Evolutionary conservation across 2,888 invertebrate species (phyloP).

Genomic region (Leptinotarsa tumamoca): DNA sequence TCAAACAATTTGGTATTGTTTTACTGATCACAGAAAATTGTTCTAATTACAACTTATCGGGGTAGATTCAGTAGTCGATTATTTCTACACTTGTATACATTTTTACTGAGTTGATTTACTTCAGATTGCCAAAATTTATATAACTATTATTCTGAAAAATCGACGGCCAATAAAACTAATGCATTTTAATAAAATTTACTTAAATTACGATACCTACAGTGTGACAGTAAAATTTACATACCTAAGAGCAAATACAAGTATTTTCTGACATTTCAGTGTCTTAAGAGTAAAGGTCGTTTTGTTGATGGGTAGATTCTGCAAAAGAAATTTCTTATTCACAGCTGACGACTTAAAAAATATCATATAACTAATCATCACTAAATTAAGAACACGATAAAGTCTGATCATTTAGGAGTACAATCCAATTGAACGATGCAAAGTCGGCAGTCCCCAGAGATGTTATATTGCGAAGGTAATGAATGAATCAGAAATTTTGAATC

Average conservation of each 20-base stretch:
- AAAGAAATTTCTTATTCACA: slow-evolving; percentile 45
- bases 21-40: too few relatives aligned
- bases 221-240: slow-evolving; percentile 61
- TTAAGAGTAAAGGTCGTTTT: slow-evolving; percentile 43
- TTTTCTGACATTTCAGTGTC: slow-evolving; percentile 41
- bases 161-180: slow-evolving; percentile 9
- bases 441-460: neutral
- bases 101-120: too few relatives aligned
- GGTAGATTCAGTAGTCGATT: too few relatives aligned
- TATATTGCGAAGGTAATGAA: neutral
- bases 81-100: too few relatives aligned
- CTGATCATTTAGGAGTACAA: slow-evolving; percentile 14
- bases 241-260: slow-evolving; percentile 54
- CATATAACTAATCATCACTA: slow-evolving; percentile 20
- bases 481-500: neutral
- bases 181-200: slow-evolving; percentile 63
- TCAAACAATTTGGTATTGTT: too few relatives aligned
- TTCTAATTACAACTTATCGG: too few relatives aligned
- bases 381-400: slow-evolving; percentile 24
- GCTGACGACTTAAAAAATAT: slow-evolving; percentile 37
- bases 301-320: slow-evolving; percentile 45
- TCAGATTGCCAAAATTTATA: too few relatives aligned
- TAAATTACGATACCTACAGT: slow-evolving; percentile 62
- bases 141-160: neutral
- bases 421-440: slow-evolving; percentile 2